These are phyloP conservation scores for Enteromius viviparus DNA, from an alignment of 2,797 vertebrate genomes.

Conservation along the genomic window DNA sequence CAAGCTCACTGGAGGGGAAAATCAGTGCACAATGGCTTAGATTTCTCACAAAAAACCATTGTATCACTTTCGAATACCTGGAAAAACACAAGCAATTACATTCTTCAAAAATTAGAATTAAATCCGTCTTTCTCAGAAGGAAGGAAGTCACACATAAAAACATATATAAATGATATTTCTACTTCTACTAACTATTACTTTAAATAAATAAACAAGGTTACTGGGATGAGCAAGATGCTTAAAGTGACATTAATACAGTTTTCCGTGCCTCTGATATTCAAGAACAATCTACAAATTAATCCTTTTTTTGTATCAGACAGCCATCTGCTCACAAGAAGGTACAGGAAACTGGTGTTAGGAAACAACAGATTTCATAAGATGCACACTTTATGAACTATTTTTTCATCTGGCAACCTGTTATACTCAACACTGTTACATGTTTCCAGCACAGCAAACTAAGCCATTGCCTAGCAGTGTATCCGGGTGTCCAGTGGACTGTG, in stretches of 20 bases:
- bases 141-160: neutral
- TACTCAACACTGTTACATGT: no score
- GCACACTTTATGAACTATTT: neutral
- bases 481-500: slow-evolving; percentile 44
- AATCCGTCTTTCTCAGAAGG: neutral
- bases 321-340: slow-evolving; percentile 11
- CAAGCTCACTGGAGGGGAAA: slow-evolving; percentile 1
- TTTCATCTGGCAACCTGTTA: neutral
- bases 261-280: neutral
- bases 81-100: neutral
- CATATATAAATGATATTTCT: neutral
- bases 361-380: slow-evolving; percentile 47
- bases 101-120: neutral
- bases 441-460: neutral
- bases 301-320: slow-evolving; percentile 15
- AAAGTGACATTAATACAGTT: neutral
- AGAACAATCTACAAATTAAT: neutral
- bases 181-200: neutral
- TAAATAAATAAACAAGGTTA: neutral
- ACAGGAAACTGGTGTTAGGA: slow-evolving; percentile 36
- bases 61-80: neutral
- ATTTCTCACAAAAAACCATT: neutral
- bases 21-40: neutral
- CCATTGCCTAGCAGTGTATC: slow-evolving; percentile 34
- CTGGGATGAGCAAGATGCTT: neutral